Evolutionary conservation across 2,113 vertebrate genomes (phyloP), one percentile per base, ranked within the genome.

Genomic region (Eleginops maclovinus): DNA sequence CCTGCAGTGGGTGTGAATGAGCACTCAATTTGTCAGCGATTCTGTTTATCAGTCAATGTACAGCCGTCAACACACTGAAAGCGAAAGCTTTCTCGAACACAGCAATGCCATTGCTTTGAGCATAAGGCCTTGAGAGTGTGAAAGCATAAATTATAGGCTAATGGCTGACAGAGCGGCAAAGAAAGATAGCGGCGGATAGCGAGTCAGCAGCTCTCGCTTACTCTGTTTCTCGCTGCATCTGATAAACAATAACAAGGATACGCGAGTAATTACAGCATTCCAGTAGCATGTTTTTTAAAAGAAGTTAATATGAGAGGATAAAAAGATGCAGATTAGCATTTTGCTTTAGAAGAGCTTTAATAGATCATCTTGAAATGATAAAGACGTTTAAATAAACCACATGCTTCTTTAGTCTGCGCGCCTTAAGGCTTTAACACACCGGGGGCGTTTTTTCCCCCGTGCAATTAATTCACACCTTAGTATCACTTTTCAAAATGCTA

Each of bases 111-210:
- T 16, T 19, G 75, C 79, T 84, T 70, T 69, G 43, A 74, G 72
- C 78, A 19, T 2, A 11, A 67, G 67, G 72, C 82, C 86, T 85
- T 54, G 66, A 80, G 67, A 88, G 67, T 40, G 75, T 77, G 62
- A 77, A 87, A 72, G 90, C 81, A 92, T 69, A 89, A 88, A 88
- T 91, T 89, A 88, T 49, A 75, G 75, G 50, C 82, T 88, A 88
- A 89, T 85, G 80, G 78, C 65, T 89, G 86, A 87, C 70, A 50
- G 75, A 76, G 81, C 31, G 51, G 72, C 46, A 31, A 56, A 72
- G 71, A 46, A 78, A 86, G 83, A 89, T 74, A 79, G 81, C 68
- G 15, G 28, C 81, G 64, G 75, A 87, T 85, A 83, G 82, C 61
- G 40, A 88, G 79, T 86, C 84, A 68, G 86, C 78, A 73, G 77